These are phyloP conservation scores for Oceanites oceanicus DNA, from an alignment of 2,113 vertebrate species.

Conservation along the genomic window DNA sequence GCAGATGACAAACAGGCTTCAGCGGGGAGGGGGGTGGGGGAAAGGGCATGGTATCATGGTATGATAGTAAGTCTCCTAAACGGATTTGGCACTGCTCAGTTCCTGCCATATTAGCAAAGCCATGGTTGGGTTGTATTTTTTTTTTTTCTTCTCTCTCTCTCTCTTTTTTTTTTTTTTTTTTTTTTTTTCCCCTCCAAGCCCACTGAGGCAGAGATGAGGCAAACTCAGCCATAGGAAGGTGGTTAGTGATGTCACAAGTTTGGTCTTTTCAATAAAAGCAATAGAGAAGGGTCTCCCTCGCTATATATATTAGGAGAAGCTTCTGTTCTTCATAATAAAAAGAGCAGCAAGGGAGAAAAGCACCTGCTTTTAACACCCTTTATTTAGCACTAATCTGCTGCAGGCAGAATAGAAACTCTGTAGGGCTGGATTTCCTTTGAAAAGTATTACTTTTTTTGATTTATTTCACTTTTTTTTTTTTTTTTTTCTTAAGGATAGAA, in stretches of 20 bases:
- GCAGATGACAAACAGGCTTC: not conserved
- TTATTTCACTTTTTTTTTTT: not conserved
- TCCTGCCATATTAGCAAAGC: not conserved
- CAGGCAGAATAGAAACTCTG: not conserved
- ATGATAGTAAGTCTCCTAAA: not conserved
- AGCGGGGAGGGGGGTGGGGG: fast-evolving
- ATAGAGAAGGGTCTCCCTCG: not conserved
- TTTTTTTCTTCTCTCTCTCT: not conserved
- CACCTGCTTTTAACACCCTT: conserved; percentile 55
- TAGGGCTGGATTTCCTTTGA: not conserved
- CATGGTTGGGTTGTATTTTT: not conserved
- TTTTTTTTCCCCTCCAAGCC: not conserved
- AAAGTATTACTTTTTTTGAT: not conserved
- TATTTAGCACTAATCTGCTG: not conserved
- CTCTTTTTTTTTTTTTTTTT: not conserved
- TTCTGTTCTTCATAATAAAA: conserved; percentile 22
- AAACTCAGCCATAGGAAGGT: conserved; percentile 63
- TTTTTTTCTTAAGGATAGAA: not conserved
- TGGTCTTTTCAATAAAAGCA: conserved; percentile 49
- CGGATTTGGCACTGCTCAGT: not conserved
- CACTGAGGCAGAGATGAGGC: conserved; percentile 34
- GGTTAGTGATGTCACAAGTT: conserved; percentile 65
- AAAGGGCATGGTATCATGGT: not conserved
- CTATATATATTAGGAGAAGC: conserved; percentile 64
- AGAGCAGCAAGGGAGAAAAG: conserved; percentile 16